phyloP scores from a whole-genome alignment of 2,888 invertebrate genomes.

The Machimus atricapillus region DNA sequence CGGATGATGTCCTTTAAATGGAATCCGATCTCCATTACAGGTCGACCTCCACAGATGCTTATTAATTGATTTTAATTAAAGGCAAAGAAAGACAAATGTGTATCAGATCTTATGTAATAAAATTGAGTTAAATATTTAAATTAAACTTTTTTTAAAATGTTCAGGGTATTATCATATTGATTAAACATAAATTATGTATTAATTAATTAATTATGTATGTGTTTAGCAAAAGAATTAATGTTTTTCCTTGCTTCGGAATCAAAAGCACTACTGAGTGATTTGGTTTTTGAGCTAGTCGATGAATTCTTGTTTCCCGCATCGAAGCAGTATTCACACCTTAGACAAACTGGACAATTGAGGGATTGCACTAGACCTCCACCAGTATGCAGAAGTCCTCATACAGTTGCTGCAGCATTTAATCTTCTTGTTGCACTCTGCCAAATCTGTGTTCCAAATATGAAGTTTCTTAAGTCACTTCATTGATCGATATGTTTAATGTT shows the following conservation, averaged over 20 bases:
- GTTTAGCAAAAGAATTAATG: slow-evolving; percentile 88
- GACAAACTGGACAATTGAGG: slow-evolving; percentile 65
- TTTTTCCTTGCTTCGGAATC: slow-evolving; percentile 83
- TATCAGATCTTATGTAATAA: no score
- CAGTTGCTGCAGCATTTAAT: slow-evolving; percentile 90
- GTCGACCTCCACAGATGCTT: no score
- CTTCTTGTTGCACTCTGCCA: slow-evolving; percentile 88
- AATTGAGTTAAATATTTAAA: no score
- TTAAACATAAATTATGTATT: no score
- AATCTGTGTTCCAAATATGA: slow-evolving; percentile 90
- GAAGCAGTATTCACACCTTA: slow-evolving; percentile 79
- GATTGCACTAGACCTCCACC: slow-evolving; percentile 70
- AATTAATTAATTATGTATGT: no score
- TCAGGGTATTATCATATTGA: no score
- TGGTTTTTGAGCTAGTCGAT: slow-evolving; percentile 86
- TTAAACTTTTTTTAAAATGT: no score
- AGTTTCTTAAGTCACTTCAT: slow-evolving; percentile 82
- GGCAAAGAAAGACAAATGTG: no score
- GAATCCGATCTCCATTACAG: no score
- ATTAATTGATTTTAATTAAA: no score
- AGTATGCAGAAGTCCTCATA: slow-evolving; percentile 86
- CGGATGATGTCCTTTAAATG: no score
- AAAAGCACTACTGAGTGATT: slow-evolving; percentile 76
- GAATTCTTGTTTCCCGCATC: slow-evolving; percentile 97
- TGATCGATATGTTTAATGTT: slow-evolving; percentile 95